Evolutionary conservation across 2,797 vertebrate species (phyloP).

Genomic region (Xiphorhynchus erythropygius): DNA sequence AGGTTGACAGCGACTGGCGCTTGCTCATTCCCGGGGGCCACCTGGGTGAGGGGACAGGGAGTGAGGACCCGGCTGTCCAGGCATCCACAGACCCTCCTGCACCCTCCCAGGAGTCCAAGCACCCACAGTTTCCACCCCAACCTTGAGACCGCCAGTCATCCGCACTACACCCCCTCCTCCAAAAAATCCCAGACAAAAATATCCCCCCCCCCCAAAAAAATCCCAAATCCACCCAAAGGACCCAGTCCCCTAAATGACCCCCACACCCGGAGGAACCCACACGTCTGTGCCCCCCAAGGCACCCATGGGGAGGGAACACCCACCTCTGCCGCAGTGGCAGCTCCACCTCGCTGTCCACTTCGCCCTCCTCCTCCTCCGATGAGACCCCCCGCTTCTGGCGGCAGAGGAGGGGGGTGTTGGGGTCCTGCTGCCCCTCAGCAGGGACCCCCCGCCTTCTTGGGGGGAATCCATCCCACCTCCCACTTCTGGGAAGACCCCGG

Average conservation of each 20-base stretch:
- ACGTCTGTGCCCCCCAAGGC: background rate
- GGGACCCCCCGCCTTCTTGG: background rate
- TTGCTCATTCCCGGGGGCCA: slow-evolving; percentile 88
- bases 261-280: background rate
- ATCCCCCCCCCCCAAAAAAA: no score
- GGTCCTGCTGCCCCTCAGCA: background rate
- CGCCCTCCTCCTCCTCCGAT: slow-evolving; percentile 94
- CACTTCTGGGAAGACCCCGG: background rate
- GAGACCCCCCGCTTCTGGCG: slow-evolving; percentile 87
- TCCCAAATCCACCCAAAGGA: background rate
- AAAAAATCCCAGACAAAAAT: background rate
- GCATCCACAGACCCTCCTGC: background rate
- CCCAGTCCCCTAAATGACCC: background rate
- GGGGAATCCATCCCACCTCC: background rate
- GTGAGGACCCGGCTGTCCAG: background rate
- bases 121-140: background rate
- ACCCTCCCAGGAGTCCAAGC: fast-evolving
- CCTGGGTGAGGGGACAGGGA: slow-evolving; percentile 53
- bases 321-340: slow-evolving; percentile 88
- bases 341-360: slow-evolving; percentile 95
- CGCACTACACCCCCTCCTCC: background rate
- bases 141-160: no score
- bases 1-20: slow-evolving; percentile 92
- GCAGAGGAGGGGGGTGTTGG: background rate
- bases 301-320: background rate